Evolutionary conservation across 2,888 invertebrate species (phyloP), one percentile per base, ranked within the genome.

Genomic region (Amorpha juglandis): DNA sequence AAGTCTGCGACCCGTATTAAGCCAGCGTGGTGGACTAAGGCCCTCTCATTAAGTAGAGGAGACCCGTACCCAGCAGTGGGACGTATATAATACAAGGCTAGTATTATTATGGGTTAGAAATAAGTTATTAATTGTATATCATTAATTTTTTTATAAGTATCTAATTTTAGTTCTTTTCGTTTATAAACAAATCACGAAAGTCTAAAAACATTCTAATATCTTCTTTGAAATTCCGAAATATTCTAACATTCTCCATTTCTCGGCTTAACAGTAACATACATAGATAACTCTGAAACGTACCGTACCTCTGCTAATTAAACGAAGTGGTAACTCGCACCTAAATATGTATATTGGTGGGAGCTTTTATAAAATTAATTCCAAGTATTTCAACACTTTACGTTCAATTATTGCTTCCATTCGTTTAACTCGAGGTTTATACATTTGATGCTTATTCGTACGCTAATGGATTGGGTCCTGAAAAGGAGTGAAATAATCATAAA

Each of bases 361-460:
- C 75, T 75, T 73, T 74, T 71, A 72, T 74, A 66, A 62, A 70
- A 76, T 75, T 72, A 73, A 73, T 70, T 72, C n/a, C 70, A 27
- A 55, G 58, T 42, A 16, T 42, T 38, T 12, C 6, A 38, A 38
- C 38, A 38, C 19, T 42, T 19, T 33, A 21, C 50, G 33, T 58
- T 42, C 19, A 19, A 19, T 58, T n/a, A n/a, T n/a, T 58, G 19
- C 35, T 38, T 38, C 16, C 11, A 35, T 55, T 38, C 11, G 16
- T 38, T 19, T 45, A 14, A 11, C 12, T 3, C 27, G 4, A 14
- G 14, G 1, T 12, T 45, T 14, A 14, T 45, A 11, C 6, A 14
- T 9, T 45, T n/a, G n/a, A n/a, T n/a, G n/a, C n/a, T n/a, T n/a
- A n/a, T n/a, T n/a, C n/a, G n/a, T n/a, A n/a, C n/a, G n/a, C n/a